phyloP scores from a whole-genome alignment of 2,797 vertebrate genomes.

The Myotis myotis region DNA sequence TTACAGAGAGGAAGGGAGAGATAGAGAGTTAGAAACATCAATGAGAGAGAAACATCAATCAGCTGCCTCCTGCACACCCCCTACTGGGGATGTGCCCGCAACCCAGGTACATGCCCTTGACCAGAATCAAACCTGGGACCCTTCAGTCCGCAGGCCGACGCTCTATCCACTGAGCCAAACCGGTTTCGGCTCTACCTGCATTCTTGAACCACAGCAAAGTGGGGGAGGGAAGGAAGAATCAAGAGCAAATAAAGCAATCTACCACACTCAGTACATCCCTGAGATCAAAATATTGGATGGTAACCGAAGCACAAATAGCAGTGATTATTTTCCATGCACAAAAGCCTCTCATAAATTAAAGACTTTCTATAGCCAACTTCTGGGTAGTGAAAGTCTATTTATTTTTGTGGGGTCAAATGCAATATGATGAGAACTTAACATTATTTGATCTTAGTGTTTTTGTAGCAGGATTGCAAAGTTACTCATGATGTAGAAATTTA shows the following conservation, averaged over 20 bases:
- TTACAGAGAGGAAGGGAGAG: no score
- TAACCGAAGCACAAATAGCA: background rate
- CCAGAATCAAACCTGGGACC: no score
- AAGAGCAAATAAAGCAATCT: background rate
- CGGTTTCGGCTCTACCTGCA: background rate
- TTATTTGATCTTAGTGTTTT: constrained; percentile 32
- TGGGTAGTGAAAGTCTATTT: background rate
- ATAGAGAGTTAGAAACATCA: no score
- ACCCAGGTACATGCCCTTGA: no score
- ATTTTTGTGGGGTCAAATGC: background rate
- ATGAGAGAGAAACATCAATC: no score
- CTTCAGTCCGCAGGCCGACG: no score
- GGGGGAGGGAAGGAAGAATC: background rate
- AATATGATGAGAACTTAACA: background rate
- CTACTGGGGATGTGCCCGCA: no score
- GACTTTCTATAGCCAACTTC: background rate
- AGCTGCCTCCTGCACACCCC: no score
- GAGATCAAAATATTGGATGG: background rate
- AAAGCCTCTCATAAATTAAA: constrained; percentile 5
- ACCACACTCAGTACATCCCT: background rate
- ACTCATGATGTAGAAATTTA: constrained; percentile 2
- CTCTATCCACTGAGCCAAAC: no score
- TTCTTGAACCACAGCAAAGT: background rate
- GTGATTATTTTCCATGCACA: background rate
- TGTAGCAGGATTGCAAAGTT: background rate